Percentiles rank a stretch among this genome's conserved stretches.
Evolutionary conservation across 2,888 invertebrate species (phyloP).

Genomic region (Germaria angustata): DNA sequence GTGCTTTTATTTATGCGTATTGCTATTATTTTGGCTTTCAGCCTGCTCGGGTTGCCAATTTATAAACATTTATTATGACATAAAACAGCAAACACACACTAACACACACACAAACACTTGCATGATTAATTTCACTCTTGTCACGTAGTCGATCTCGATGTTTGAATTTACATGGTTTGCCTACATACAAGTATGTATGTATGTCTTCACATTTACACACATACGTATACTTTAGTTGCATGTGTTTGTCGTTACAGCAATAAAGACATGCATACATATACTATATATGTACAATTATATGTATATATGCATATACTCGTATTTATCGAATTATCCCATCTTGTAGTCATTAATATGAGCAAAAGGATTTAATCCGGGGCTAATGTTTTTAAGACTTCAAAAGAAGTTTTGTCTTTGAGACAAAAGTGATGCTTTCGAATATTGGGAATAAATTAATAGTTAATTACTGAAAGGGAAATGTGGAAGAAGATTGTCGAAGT

Average conservation of each 20-base stretch:
- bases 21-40: conserved; percentile 16
- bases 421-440: not conserved
- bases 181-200: not conserved
- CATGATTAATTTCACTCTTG: conserved; percentile 20
- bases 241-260: not conserved
- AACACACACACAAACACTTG: not conserved
- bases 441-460: no score
- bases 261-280: no score
- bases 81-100: not conserved
- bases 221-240: not conserved
- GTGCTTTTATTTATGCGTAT: not conserved
- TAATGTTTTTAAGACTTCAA: not conserved
- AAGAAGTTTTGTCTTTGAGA: not conserved
- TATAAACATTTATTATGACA: conserved; percentile 26
- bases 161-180: conserved; percentile 28
- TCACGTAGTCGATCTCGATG: conserved; percentile 44
- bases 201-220: not conserved
- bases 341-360: not conserved
- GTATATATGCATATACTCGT: not conserved
- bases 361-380: not conserved
- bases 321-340: conserved; percentile 4
- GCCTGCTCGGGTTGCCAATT: not conserved
- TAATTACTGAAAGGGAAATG: no score
- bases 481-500: no score
- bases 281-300: no score